Percentiles rank a stretch among this genome's conserved stretches.
Conservation (phyloP, 2,888 invertebrate species). For the Drosophila cyrtoloma region DNA sequence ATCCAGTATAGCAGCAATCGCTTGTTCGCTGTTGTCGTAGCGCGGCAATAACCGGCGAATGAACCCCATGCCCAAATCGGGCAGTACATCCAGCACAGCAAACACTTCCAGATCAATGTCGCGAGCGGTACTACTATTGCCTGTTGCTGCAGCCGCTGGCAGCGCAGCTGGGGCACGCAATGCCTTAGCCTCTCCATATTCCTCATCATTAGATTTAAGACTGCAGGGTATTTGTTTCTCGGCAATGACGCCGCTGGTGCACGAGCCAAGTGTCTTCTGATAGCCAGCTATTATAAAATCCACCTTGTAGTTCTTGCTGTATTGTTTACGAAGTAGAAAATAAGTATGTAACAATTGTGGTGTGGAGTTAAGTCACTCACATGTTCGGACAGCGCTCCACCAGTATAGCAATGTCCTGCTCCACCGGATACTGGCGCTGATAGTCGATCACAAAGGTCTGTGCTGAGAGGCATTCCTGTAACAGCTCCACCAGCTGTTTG, state of each 20-base stretch:
- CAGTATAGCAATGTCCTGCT: constrained; percentile 89
- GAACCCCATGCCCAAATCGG: constrained; percentile 92
- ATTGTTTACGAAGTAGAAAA: background rate
- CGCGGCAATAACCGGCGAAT: constrained; percentile 91
- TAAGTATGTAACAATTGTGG: background rate
- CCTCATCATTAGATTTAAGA: constrained; percentile 43
- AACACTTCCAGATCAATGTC: constrained; percentile 85
- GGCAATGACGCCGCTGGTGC: constrained; percentile 50
- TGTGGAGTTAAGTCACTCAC: constrained; percentile 86
- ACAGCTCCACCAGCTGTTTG: constrained; percentile 81
- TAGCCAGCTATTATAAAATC: constrained; percentile 64
- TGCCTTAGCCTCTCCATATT: constrained; percentile 43
- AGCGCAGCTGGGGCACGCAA: constrained; percentile 5
- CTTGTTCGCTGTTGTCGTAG: constrained; percentile 90
- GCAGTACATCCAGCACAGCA: constrained; percentile 88
- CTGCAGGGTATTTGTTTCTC: constrained; percentile 36
- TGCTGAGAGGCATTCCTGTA: constrained; percentile 86
- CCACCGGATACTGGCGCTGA: constrained; percentile 88
- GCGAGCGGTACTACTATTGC: constrained; percentile 46
- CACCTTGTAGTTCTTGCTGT: constrained; percentile 67
- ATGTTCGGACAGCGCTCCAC: constrained; percentile 88
- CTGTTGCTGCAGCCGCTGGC: constrained; percentile 25
- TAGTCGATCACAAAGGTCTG: constrained; percentile 89
- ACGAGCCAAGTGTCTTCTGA: constrained; percentile 59
- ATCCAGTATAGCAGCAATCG: constrained; percentile 94